phyloP scores from a whole-genome alignment of 2,113 vertebrate genomes.

The Scytalopus superciliaris region DNA sequence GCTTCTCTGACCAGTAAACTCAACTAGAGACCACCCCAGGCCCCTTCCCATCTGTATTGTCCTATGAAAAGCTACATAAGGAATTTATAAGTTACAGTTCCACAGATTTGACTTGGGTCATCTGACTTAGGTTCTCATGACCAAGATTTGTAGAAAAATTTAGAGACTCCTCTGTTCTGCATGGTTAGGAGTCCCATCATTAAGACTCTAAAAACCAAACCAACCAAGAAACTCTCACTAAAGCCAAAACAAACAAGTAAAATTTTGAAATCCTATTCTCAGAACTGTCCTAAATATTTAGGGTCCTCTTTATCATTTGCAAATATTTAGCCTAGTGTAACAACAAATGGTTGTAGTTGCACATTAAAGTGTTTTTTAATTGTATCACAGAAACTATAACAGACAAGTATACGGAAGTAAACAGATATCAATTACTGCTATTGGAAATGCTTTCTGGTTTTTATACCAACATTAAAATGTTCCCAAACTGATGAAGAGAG shows the following conservation, averaged over 20 bases:
- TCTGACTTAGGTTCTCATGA: not conserved
- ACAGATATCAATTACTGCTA: not conserved
- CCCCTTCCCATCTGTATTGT: not conserved
- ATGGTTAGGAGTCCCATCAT: not conserved
- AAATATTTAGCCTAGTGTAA: not conserved
- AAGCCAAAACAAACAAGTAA: not conserved
- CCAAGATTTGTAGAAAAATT: not conserved
- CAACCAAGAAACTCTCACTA: not conserved
- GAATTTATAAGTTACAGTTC: not conserved
- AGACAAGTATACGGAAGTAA: not conserved
- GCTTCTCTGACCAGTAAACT: not conserved
- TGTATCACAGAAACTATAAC: not conserved
- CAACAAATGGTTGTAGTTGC: fast-evolving
- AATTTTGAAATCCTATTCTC: not conserved
- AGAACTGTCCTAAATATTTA: not conserved
- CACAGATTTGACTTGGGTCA: not conserved
- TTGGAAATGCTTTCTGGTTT: not conserved
- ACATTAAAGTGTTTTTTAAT: not conserved
- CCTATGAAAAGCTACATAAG: not conserved
- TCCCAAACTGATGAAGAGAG: not conserved
- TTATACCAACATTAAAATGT: not conserved
- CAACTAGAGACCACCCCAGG: not conserved
- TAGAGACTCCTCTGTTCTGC: not conserved
- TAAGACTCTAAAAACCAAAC: not conserved
- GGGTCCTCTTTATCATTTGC: not conserved